Evolutionary conservation across 1,140 invertebrate species (phyloP), one percentile per base, ranked within the genome.

Genomic region (Drosophila kanapiae): DNA sequence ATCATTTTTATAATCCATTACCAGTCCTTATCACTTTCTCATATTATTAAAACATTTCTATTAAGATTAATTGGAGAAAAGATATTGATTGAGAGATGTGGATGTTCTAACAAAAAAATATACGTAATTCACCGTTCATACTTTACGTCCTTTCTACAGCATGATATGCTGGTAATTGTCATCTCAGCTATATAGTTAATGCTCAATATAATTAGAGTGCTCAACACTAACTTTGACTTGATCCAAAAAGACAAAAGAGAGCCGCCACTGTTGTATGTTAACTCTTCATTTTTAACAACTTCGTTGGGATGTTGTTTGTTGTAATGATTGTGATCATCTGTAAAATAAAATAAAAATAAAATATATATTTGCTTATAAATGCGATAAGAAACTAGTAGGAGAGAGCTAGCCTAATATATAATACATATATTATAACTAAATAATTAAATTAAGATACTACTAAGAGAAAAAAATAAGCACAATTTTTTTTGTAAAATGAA

Each of bases 221-320:
- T 49, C 8, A 61, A 11, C 10, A 54, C 37, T 23, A 83, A 18
- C 3, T 56, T 58, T 57, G 47, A 33, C 33, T 60, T 59, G 16
- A 82, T 64, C 31, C 47, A 59, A 71, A 61, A 9, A 6, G 8
- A 51, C 33, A 42, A 16, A 33, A 13, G 57, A n/a, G 42, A 6
- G 59, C 58, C 10, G 37, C 80, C 91, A 35, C 91, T 92, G 37
- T 92, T 93, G 51, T 97, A 97, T 29, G 97, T 97, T 76, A 98
- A 93, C 94, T 98, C 97, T 93, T 98, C 97, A 93, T 97, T 98
- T 93, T 98, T 98, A 77, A 98, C 96, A 79, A 98, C 97, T 93
- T 98, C 97, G 93, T 98, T 98, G 56, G 96, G 97, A 93, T 96
- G 95, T 91, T 97, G 95, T 91, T 97, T 97, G 87, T 97, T 97